Evolutionary conservation across 1,140 invertebrate genomes (phyloP).

Genomic region (Drosophila athabasca): DNA sequence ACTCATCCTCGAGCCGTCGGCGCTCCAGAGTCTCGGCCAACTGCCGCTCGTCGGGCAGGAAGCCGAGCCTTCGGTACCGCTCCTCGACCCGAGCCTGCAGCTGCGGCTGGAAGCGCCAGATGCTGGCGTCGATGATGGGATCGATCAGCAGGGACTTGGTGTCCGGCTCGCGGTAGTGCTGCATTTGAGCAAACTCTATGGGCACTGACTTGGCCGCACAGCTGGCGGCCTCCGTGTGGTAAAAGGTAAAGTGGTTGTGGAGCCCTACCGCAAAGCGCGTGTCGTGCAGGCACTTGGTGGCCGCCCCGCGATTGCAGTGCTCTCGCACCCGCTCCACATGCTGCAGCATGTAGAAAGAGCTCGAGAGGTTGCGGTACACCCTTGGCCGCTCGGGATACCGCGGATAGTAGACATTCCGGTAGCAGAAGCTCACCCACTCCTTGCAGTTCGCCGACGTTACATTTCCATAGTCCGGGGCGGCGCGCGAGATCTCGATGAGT

Average conservation of each 20-base stretch:
- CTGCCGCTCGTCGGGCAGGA: constrained; percentile 43
- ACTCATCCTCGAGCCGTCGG: constrained; percentile 35
- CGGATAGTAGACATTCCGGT: constrained; percentile 67
- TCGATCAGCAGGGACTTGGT: constrained; percentile 54
- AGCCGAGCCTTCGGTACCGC: constrained; percentile 52
- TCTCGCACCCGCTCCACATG: constrained; percentile 65
- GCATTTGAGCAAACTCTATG: constrained; percentile 60
- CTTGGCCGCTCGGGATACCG: constrained; percentile 55
- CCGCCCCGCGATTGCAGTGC: constrained; percentile 49
- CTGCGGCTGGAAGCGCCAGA: constrained; percentile 68
- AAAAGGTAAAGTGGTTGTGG: constrained; percentile 70
- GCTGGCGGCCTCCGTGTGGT: constrained; percentile 26
- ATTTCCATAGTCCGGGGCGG: constrained; percentile 45
- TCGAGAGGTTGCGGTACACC: constrained; percentile 55
- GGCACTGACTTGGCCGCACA: constrained; percentile 61
- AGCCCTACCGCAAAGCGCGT: constrained; percentile 46
- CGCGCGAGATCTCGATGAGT: constrained; percentile 43
- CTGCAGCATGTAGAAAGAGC: constrained; percentile 75
- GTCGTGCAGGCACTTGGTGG: constrained; percentile 69
- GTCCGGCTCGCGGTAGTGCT: constrained; percentile 70
- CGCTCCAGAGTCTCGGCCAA: constrained; percentile 23
- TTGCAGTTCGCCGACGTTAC: constrained; percentile 19
- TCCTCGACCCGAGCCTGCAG: constrained; percentile 44
- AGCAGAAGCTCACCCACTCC: constrained; percentile 65
- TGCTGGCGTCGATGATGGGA: constrained; percentile 62